A percentile compares a stretch with the other conserved stretches of the same genome.
Conservation (phyloP, 2,113 vertebrate genomes). For the Nothocercus nigrocapillus region DNA sequence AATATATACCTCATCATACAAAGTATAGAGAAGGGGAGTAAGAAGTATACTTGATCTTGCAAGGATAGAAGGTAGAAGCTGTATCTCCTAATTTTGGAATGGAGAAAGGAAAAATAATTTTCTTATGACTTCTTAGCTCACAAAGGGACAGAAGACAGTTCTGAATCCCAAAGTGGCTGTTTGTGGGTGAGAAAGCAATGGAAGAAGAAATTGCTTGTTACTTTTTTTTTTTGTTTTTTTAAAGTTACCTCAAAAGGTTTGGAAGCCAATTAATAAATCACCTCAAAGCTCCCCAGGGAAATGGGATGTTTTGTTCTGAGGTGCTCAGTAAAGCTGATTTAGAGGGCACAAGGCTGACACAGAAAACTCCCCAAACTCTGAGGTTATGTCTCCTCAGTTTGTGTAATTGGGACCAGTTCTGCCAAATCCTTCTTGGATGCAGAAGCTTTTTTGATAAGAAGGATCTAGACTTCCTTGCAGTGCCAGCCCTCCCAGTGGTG, state of each 20-base stretch:
- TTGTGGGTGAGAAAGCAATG: background rate
- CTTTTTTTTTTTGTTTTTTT: background rate
- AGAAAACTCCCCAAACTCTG: slow-evolving; percentile 16
- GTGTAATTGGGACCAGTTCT: background rate
- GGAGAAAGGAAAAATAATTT: background rate
- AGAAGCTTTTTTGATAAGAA: slow-evolving; percentile 38
- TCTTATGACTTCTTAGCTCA: background rate
- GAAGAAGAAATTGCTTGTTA: background rate
- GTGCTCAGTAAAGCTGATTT: background rate
- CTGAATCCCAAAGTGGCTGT: background rate
- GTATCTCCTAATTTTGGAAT: background rate
- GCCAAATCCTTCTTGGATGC: slow-evolving; percentile 31
- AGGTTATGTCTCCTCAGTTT: slow-evolving; percentile 36
- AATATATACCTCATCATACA: background rate
- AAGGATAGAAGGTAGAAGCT: background rate
- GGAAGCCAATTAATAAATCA: background rate
- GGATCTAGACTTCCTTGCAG: slow-evolving; percentile 33
- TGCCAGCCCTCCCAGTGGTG: slow-evolving; percentile 42
- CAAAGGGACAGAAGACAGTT: background rate
- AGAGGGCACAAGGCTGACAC: background rate
- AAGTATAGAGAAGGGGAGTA: background rate
- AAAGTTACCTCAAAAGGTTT: background rate
- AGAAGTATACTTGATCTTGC: background rate
- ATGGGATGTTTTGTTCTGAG: background rate
- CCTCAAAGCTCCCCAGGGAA: background rate